These are phyloP conservation scores for Peromyscus maniculatus DNA, from an alignment of 2,113 vertebrate species.

Conservation along the genomic window DNA sequence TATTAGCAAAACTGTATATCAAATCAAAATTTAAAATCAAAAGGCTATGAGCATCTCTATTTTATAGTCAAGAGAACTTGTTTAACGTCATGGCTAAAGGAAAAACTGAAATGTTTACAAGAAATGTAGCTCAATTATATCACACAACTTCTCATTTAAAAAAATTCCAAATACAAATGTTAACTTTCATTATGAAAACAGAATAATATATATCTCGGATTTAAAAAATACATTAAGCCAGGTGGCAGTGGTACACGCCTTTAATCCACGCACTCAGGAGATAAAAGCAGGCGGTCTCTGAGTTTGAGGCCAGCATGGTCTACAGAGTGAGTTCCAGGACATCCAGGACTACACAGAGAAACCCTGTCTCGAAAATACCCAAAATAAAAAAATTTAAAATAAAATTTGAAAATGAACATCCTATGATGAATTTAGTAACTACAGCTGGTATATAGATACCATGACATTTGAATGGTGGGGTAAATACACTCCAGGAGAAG, in stretches of 20 bases:
- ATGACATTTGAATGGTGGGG: slow-evolving; percentile 21
- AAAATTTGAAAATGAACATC: not conserved
- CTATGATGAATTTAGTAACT: not conserved
- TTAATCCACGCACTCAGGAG: not conserved
- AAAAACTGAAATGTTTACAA: not conserved
- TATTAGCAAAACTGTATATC: not conserved
- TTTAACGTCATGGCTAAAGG: not conserved
- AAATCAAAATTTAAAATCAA: slow-evolving; percentile 49
- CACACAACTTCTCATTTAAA: slow-evolving; percentile 6
- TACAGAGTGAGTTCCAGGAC: not conserved
- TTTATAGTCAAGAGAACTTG: not conserved
- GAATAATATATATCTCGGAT: not conserved
- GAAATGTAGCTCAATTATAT: slow-evolving; percentile 20
- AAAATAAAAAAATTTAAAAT: not conserved
- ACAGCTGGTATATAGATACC: not conserved
- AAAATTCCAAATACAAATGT: not conserved
- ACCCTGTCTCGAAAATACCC: not conserved
- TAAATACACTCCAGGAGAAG: slow-evolving; percentile 34
- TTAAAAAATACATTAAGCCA: not conserved
- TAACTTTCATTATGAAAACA: slow-evolving; percentile 7
- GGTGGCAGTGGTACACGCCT: not conserved
- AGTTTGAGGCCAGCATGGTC: not conserved
- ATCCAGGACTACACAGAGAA: not conserved
- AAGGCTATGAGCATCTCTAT: not conserved
- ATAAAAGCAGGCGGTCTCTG: not conserved